Evolutionary conservation across 2,113 vertebrate genomes (phyloP).

Genomic region (Aspiorhynchus laticeps): DNA sequence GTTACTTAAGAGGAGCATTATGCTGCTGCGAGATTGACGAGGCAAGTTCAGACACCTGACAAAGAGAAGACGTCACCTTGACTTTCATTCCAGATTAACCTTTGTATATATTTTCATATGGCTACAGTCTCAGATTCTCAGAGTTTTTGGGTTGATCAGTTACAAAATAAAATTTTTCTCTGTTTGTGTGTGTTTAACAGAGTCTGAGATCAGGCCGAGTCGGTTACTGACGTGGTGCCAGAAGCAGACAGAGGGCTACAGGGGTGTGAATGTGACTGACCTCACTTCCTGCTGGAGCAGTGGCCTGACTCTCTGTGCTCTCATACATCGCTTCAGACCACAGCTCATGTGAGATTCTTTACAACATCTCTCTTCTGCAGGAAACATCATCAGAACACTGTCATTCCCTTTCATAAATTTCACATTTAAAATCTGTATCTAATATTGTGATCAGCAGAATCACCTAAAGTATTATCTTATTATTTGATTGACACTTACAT

Average conservation of each 20-base stretch:
- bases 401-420: neutral
- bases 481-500: neutral
- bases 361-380: neutral
- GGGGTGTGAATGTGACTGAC: conserved; percentile 87
- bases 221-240: conserved; percentile 96
- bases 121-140: neutral
- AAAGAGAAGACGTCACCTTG: conserved; percentile 8
- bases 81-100: conserved; percentile 24
- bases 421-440: neutral
- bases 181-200: conserved; percentile 67
- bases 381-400: neutral
- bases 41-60: conserved; percentile 43
- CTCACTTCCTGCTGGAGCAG: conserved; percentile 98
- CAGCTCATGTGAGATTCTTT: conserved; percentile 89
- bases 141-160: neutral
- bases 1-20: conserved; percentile 20
- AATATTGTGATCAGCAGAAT: neutral
- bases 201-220: conserved; percentile 88
- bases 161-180: neutral
- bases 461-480: neutral
- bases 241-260: conserved; percentile 93
- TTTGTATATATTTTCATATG: neutral
- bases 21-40: conserved; percentile 3
- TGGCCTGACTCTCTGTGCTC: conserved; percentile 92
- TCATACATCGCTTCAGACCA: conserved; percentile 93